Percentiles rank a stretch among this genome's conserved stretches.
Conservation (phyloP, 23 tunicate genomes). For the Phallusia fumigata region DNA sequence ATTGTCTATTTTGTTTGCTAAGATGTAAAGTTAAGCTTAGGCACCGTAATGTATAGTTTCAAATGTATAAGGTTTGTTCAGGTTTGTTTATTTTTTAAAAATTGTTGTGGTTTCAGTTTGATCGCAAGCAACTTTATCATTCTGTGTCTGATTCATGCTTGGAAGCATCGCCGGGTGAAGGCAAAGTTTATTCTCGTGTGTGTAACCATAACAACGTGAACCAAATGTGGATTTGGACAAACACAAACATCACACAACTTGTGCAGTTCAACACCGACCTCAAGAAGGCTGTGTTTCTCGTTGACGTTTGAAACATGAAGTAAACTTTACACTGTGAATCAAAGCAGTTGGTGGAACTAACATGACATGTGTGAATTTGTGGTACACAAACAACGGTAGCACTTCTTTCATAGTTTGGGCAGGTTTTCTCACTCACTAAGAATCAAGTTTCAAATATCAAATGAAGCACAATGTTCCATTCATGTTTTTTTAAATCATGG, state of each 20-base stretch:
- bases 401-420: no score
- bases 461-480: no score
- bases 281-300: constrained; percentile 36
- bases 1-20: no score
- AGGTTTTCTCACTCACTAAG: no score
- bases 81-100: background rate
- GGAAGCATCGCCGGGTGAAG: constrained; percentile 69
- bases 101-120: constrained; percentile 41
- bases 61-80: background rate
- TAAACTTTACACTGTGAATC: no score
- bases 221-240: constrained; percentile 75
- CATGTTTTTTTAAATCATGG: no score
- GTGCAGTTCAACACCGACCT: constrained; percentile 55
- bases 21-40: no score
- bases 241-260: constrained; percentile 67
- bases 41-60: no score
- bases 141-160: constrained; percentile 77
- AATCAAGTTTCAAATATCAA: no score
- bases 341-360: no score
- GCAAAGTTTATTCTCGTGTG: constrained; percentile 67
- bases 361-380: no score
- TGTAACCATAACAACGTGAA: constrained; percentile 72
- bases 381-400: no score
- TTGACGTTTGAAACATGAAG: constrained; percentile 29
- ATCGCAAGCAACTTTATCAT: constrained; percentile 76